phyloP scores from a whole-genome alignment of 1,140 invertebrate genomes.

The Procambarus clarkii region DNA sequence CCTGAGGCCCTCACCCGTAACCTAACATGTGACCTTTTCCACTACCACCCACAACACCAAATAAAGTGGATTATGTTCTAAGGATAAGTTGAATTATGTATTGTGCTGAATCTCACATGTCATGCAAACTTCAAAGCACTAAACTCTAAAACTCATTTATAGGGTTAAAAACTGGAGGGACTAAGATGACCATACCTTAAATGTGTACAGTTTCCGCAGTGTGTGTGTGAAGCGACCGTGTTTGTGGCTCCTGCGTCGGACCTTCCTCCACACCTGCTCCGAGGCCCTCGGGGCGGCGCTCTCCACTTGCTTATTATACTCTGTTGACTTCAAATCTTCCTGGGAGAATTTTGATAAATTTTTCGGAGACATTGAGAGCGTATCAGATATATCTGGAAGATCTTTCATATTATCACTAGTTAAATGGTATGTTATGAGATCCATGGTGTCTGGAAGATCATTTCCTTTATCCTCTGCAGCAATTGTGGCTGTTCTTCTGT shows the following conservation, averaged over 20 bases:
- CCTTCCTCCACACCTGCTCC: not conserved
- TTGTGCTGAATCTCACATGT: no score
- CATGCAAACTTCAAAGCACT: no score
- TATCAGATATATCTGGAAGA: conserved; percentile 11
- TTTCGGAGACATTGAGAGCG: not conserved
- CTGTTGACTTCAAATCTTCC: not conserved
- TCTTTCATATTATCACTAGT: not conserved
- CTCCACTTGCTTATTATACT: not conserved
- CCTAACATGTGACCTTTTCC: no score
- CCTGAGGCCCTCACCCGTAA: no score
- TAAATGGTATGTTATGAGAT: not conserved
- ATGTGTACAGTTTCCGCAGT: not conserved
- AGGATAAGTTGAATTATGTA: no score
- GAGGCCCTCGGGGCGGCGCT: no score
- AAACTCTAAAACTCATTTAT: no score
- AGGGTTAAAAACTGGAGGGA: no score
- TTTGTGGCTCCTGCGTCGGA: not conserved
- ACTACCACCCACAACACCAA: no score
- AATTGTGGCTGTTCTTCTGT: not conserved
- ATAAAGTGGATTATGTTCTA: no score
- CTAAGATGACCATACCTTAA: not conserved
- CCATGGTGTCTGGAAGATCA: not conserved
- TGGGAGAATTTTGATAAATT: no score
- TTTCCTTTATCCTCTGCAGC: not conserved
- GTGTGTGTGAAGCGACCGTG: not conserved